Evolutionary conservation across 2,797 vertebrate species (phyloP), one percentile per base, ranked within the genome.

Genomic region (Garrulus glandarius): DNA sequence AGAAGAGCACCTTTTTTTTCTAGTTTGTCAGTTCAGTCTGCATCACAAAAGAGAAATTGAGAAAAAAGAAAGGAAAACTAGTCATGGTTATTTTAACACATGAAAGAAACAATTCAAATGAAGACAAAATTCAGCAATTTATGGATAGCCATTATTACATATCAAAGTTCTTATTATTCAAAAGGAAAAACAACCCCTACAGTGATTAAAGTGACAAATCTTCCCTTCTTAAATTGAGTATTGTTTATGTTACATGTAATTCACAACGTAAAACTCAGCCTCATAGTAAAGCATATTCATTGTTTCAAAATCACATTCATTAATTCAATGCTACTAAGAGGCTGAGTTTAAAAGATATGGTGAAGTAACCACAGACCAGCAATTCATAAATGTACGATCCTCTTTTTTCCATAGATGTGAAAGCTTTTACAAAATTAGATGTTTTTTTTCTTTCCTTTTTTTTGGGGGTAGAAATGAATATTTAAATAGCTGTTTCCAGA

Each of bases 401-500:
- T 23, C 8, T 34, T 71, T 76, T 80, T 57, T 53, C 23, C 49
- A 19, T 26, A 16, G 6, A 22, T 69, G 34, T 70, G 57, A 67
- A 81, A 43, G 4, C 14, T 94, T 93, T 94, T 93, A 46, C 29
- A 92, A 92, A 87, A 89, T 94, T 55, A 3, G 19, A n/a, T 55
- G 2, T 0, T 2, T 6, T 77, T 83, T 57, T 36, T 75, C 15
- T n/a, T 55, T 60, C 18, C 0, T 15, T 77, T 75, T 23, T 15
- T 84, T 60, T 57, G 57, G 8, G 1, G 9, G 7, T 83, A 94
- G 68, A 97, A 97, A 93, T 94, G 20, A 96, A 96, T 94, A 95
- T 97, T 97, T 96, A 89, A 96, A 95, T 87, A 96, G 72, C 15
- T 43, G 39, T 95, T 96, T 59, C 71, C 80, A 89, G 78, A 44